These are phyloP conservation scores for Ficedula albicollis DNA, from an alignment of 2,797 vertebrate genomes.

Conservation along the genomic window DNA sequence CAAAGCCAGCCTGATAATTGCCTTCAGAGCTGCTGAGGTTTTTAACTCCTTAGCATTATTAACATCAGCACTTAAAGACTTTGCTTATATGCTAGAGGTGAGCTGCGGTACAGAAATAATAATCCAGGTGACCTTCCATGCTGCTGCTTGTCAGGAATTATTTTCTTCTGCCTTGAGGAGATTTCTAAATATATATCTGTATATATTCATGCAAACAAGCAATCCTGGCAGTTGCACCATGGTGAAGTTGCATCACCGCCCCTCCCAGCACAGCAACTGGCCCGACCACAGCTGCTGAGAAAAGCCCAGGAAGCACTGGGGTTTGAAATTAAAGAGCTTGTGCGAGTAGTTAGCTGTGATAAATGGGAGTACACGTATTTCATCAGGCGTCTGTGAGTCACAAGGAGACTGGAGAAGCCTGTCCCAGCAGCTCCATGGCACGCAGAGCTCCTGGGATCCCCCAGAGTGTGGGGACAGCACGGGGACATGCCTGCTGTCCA, in stretches of 20 bases:
- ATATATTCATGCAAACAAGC: background rate
- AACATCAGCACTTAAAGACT: background rate
- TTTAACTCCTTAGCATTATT: background rate
- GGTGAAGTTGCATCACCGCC: background rate
- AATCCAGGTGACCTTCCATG: constrained; percentile 33
- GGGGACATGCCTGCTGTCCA: background rate
- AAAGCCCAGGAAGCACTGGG: background rate
- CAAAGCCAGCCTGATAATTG: background rate
- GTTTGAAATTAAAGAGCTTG: background rate
- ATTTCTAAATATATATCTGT: background rate
- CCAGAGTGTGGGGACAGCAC: no score
- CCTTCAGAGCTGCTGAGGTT: background rate
- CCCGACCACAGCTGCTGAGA: background rate
- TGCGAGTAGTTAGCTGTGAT: background rate
- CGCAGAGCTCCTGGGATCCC: background rate
- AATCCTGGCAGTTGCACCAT: background rate
- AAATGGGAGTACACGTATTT: background rate
- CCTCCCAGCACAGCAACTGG: background rate
- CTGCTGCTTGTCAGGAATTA: background rate
- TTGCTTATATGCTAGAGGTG: background rate
- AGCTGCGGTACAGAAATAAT: background rate
- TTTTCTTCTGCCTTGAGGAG: constrained; percentile 4
- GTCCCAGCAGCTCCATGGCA: background rate
- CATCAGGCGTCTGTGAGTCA: constrained; percentile 47
- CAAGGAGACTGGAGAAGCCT: background rate